Evolutionary conservation across 1,140 invertebrate species (phyloP), one percentile per base, ranked within the genome.

Genomic region (Rhyzopertha dominica): DNA sequence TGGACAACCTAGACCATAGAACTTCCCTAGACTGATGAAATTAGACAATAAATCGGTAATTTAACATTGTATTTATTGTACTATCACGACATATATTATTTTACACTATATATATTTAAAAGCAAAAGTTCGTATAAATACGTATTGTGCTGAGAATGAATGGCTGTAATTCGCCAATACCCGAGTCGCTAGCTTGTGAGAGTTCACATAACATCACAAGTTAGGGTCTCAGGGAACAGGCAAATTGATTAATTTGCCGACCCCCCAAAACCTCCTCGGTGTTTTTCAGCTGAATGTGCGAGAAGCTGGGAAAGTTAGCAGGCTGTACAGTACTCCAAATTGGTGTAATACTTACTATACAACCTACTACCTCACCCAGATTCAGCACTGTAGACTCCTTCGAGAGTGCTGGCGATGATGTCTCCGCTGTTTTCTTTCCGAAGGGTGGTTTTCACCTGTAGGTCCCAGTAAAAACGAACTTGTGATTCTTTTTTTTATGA

Each of bases 191-290:
- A 80, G 74, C 76, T 77, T 80, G 79, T 78, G 78, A 80, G 75
- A 77, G 72, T 73, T 72, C 68, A 66, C 65, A 59, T 67, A 69
- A 76, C 76, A 72, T 81, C 79, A 80, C 79, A 80, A 80, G 78
- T 78, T 80, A 80, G 78, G 78, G 78, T 81, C 79, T 82, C 80
- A 82, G 79, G 80, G 79, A 80, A 78, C 71, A 75, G 79, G 78
- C 59, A 62, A 70, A 65, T 67, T 64, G 61, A 63, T 42, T 31
- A 19, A 42, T 23, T 23, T 5, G 31, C 28, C 14, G 5, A 39
- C 10, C 22, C 17, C 23, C 16, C 25, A 17, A 42, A 3, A 18
- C 8, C 13, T 41, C 16, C 10, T 7, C n/a, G 7, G 18, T n/a
- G 9, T 3, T 16, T 32, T 4, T 25, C 20, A 4, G 37, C 13